Conservation (phyloP, 2,888 invertebrate species). For the Spodoptera exigua region DNA sequence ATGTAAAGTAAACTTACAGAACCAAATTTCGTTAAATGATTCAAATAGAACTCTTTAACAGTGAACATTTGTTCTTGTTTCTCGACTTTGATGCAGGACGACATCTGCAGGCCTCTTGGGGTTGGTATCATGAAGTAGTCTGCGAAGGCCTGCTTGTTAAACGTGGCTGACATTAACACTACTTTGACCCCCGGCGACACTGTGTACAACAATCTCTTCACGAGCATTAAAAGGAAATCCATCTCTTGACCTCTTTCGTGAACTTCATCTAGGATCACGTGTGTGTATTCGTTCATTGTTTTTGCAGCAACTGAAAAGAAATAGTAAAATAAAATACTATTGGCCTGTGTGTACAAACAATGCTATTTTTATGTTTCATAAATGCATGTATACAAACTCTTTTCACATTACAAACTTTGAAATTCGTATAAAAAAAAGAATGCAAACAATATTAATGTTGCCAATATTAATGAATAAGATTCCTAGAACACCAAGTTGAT, state of each 20-base stretch:
- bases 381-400: no score
- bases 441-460: no score
- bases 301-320: slow-evolving; percentile 89
- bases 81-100: slow-evolving; percentile 84
- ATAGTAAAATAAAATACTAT: slow-evolving; percentile 1
- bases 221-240: slow-evolving; percentile 96
- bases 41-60: slow-evolving; percentile 91
- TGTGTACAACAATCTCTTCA: slow-evolving; percentile 93
- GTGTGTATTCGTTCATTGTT: slow-evolving; percentile 94
- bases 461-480: no score
- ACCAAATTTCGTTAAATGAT: slow-evolving; percentile 84
- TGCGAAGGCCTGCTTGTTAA: slow-evolving; percentile 92
- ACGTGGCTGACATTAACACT: slow-evolving; percentile 98
- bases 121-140: slow-evolving; percentile 89
- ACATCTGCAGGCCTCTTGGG: slow-evolving; percentile 65
- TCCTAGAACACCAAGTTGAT: no score
- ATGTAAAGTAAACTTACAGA: slow-evolving; percentile 74
- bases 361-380: no score
- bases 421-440: no score
- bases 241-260: slow-evolving; percentile 97
- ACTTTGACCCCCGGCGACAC: slow-evolving; percentile 79
- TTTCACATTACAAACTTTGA: no score
- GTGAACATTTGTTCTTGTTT: slow-evolving; percentile 84
- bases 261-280: slow-evolving; percentile 97
- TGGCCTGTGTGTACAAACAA: no score